These are phyloP conservation scores for Oligia strigilis DNA, from an alignment of 2,888 invertebrate species.

Conservation along the genomic window DNA sequence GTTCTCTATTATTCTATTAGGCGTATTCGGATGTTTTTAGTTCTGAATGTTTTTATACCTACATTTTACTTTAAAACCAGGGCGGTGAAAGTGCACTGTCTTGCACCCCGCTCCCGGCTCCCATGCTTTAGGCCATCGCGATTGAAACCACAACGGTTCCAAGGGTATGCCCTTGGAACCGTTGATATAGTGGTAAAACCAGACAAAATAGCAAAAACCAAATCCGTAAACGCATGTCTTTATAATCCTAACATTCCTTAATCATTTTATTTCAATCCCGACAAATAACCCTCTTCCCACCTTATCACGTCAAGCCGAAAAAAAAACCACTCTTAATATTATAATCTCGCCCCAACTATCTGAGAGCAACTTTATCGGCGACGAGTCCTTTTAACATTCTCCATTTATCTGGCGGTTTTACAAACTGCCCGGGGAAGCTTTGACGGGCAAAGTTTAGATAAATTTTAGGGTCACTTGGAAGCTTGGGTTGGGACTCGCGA, in stretches of 20 bases:
- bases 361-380: constrained; percentile 47
- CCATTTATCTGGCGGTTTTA: constrained; percentile 51
- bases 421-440: constrained; percentile 57
- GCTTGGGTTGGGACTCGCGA: constrained; percentile 15
- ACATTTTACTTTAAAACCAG: too few species aligned
- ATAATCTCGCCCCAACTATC: constrained; percentile 55
- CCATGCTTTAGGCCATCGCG: too few species aligned
- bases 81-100: too few species aligned
- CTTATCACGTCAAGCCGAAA: constrained; percentile 44
- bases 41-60: too few species aligned
- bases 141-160: too few species aligned
- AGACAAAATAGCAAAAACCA: neutral
- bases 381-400: constrained; percentile 60
- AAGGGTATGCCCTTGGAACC: too few species aligned
- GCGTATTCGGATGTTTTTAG: too few species aligned
- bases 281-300: constrained; percentile 4
- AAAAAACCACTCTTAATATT: constrained; percentile 53
- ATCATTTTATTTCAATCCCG: neutral
- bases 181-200: too few species aligned
- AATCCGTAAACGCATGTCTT: neutral
- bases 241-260: neutral
- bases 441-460: constrained; percentile 54
- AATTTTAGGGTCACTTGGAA: constrained; percentile 49
- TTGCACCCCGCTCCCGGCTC: too few species aligned
- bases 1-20: too few species aligned